Conservation (phyloP, 2,888 invertebrate species). For the Trissolcus brochymenae region DNA sequence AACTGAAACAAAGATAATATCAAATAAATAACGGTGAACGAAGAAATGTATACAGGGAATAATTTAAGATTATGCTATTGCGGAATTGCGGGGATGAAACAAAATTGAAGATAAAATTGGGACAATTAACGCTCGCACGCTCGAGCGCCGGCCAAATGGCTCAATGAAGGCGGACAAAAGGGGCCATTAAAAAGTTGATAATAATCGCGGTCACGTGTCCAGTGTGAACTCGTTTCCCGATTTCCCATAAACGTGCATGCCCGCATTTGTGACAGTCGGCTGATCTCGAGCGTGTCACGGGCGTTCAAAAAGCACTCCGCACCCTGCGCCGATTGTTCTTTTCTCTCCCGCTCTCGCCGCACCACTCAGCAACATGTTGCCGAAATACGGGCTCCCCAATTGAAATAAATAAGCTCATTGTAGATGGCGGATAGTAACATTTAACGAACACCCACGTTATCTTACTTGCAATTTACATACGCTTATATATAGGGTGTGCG, state of each 20-base stretch:
- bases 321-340: conserved; percentile 4
- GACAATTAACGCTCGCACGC: conserved; percentile 7
- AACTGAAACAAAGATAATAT: too few species aligned
- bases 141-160: conserved; percentile 10
- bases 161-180: conserved; percentile 41
- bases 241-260: conserved; percentile 48
- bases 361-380: conserved; percentile 53
- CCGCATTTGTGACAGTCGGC: conserved; percentile 47
- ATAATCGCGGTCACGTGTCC: conserved; percentile 47
- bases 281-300: conserved; percentile 27
- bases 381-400: conserved; percentile 68
- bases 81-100: neutral
- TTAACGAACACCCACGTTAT: conserved; percentile 52
- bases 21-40: too few species aligned
- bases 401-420: conserved; percentile 63
- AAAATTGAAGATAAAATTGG: conserved; percentile 1
- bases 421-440: conserved; percentile 59
- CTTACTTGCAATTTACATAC: conserved; percentile 40
- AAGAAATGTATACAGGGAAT: neutral
- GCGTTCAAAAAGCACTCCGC: conserved; percentile 26
- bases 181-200: conserved; percentile 36
- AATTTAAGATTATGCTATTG: neutral
- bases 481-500: conserved; percentile 32
- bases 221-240: conserved; percentile 42
- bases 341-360: conserved; percentile 12